Evolutionary conservation across 92 coral and sea anemone species (phyloP), one percentile per base, ranked within the genome.

Genomic region (Zoanthus sociatus): DNA sequence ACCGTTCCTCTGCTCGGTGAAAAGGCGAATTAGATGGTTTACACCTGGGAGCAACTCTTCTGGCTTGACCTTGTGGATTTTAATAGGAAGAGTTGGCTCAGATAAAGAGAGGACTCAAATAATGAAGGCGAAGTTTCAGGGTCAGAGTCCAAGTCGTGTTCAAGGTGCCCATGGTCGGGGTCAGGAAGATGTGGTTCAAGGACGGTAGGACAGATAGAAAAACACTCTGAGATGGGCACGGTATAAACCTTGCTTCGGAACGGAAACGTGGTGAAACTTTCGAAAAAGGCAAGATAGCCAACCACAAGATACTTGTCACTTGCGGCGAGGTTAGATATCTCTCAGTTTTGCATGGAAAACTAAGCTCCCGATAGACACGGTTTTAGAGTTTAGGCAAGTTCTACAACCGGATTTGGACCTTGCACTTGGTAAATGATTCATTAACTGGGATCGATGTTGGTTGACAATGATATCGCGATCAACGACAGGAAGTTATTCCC

Each of bases 221-320:
- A 90, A 64, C 90, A 86, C 16, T 86, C 82, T 1, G 71, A 50
- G 44, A 86, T 45, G 46, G 84, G 84, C 9, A 86, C 78, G 5
- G 48, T 11, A 71, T 81, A 87, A 13, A 81, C 87, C 54, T 86
- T 87, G 51, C 78, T 78, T 77, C 79, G 61, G 76, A 85, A 90
- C 83, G 86, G 90, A 45, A 88, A 90, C 73, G 44, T 69, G 16
- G 90, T 79, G n/a, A 53, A 90, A 79, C 88, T 86, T 90, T 48
- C 84, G 90, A 42, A 90, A 71, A n/a, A 60, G 63, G 86, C 88
- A 79, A 48, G 76, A n/a, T 6, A 16, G 58, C 61, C 76, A 6
- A 79, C 71, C 56, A 86, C 84, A 30, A 85, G 90, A 72, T 78
- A 78, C 48, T 86, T 85, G 45, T 78, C 90, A 3, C 90, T 61